Conservation (phyloP, 2,888 invertebrate genomes). For the Tyria jacobaeae region DNA sequence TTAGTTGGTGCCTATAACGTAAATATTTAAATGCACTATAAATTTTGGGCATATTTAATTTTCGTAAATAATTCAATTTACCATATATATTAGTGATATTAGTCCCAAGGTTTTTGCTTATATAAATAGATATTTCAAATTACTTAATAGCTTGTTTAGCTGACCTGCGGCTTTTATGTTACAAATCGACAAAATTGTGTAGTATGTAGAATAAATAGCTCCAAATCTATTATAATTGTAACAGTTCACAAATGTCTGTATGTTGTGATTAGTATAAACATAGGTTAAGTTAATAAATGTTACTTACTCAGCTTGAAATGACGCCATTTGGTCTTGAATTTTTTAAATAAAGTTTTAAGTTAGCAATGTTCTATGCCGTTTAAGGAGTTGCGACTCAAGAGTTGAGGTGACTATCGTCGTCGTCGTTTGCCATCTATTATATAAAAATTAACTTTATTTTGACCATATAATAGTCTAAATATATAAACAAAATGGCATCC, state of each 20-base stretch:
- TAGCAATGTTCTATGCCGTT: too few species aligned
- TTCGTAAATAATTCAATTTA: background rate
- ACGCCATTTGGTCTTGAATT: constrained; percentile 5
- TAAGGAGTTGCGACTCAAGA: too few species aligned
- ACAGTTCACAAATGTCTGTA: constrained; percentile 22
- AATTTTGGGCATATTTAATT: too few species aligned
- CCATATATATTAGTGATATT: background rate
- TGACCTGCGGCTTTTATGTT: background rate
- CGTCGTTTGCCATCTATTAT: too few species aligned
- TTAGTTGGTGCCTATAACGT: too few species aligned
- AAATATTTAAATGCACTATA: too few species aligned
- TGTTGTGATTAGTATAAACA: constrained; percentile 37
- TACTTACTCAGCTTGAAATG: constrained; percentile 31
- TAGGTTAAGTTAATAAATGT: constrained; percentile 26
- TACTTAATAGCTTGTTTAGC: background rate
- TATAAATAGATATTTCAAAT: background rate
- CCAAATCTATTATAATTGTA: background rate
- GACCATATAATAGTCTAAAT: too few species aligned
- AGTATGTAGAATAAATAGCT: background rate
- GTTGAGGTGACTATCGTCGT: too few species aligned
- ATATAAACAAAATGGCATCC: background rate
- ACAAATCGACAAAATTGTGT: background rate
- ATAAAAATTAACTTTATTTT: too few species aligned
- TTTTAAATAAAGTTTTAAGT: too few species aligned
- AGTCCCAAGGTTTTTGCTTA: background rate